Evolutionary conservation across 2,797 vertebrate species (phyloP).

Genomic region (Thamnophis elegans): DNA sequence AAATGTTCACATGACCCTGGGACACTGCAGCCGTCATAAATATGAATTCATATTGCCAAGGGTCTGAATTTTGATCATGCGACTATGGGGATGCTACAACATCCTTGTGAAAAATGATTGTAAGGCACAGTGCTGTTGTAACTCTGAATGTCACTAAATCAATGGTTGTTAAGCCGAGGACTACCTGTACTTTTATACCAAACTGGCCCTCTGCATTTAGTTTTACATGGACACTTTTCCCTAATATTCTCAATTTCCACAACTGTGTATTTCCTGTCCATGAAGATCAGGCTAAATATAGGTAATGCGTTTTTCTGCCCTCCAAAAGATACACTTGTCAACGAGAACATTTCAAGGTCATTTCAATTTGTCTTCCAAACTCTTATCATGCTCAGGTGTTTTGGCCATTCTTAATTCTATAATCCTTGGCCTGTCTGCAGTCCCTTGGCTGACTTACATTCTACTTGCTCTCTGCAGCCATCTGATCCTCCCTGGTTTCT

Average conservation of each 20-base stretch:
- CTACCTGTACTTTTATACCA: background rate
- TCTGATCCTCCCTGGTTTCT: background rate
- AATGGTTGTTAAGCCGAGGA: background rate
- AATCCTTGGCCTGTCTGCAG: background rate
- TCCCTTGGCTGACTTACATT: background rate
- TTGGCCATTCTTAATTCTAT: background rate
- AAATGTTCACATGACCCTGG: background rate
- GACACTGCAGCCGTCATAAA: background rate
- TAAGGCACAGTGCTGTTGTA: background rate
- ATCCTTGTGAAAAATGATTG: background rate
- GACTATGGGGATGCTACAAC: background rate
- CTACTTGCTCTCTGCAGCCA: background rate
- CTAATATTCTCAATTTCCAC: background rate
- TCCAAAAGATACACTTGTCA: background rate
- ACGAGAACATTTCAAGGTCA: background rate
- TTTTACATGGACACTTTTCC: background rate
- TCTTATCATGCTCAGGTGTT: background rate
- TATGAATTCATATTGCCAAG: background rate
- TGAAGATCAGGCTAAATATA: background rate
- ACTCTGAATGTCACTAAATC: background rate
- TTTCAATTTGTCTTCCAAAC: background rate
- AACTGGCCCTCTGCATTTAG: background rate
- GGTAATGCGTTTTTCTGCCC: background rate
- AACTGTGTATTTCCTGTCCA: background rate
- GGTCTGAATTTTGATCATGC: background rate